Conservation (phyloP, 2,888 invertebrate species). For the Euphydryas editha region DNA sequence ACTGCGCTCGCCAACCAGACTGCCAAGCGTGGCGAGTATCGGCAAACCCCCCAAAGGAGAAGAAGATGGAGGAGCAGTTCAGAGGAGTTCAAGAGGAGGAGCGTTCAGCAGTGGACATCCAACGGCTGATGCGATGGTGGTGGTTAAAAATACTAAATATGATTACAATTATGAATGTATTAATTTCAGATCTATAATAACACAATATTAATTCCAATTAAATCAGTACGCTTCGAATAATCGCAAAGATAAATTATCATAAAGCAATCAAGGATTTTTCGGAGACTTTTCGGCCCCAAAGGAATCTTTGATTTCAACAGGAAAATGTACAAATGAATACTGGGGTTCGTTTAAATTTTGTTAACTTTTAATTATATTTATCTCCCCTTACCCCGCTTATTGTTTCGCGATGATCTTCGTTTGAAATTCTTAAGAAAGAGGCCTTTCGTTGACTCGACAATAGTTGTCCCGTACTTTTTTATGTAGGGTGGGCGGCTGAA, state of each 20-base stretch:
- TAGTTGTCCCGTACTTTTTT: slow-evolving; percentile 29
- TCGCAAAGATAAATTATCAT: slow-evolving; percentile 31
- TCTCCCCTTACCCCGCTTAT: slow-evolving; percentile 31
- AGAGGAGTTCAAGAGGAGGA: no score
- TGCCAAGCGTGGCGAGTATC: no score
- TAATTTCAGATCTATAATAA: not conserved
- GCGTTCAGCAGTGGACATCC: no score
- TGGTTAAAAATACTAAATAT: no score
- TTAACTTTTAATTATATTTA: slow-evolving; percentile 49
- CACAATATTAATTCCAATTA: slow-evolving; percentile 30
- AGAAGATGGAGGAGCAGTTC: no score
- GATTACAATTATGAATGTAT: no score
- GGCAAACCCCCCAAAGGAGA: no score
- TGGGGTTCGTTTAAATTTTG: slow-evolving; percentile 42
- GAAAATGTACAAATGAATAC: slow-evolving; percentile 38
- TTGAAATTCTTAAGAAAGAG: slow-evolving; percentile 32
- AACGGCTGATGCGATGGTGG: no score
- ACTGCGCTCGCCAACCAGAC: no score
- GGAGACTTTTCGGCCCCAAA: slow-evolving; percentile 18
- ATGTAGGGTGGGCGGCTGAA: not conserved
- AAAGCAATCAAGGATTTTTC: slow-evolving; percentile 30
- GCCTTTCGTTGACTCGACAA: slow-evolving; percentile 37
- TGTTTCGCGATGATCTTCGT: slow-evolving; percentile 39
- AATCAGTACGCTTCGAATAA: slow-evolving; percentile 23
- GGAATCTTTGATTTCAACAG: slow-evolving; percentile 29